Percentiles rank a stretch among this genome's conserved stretches.
Evolutionary conservation across 2,888 invertebrate species (phyloP).

Genomic region (Dynastes maya): DNA sequence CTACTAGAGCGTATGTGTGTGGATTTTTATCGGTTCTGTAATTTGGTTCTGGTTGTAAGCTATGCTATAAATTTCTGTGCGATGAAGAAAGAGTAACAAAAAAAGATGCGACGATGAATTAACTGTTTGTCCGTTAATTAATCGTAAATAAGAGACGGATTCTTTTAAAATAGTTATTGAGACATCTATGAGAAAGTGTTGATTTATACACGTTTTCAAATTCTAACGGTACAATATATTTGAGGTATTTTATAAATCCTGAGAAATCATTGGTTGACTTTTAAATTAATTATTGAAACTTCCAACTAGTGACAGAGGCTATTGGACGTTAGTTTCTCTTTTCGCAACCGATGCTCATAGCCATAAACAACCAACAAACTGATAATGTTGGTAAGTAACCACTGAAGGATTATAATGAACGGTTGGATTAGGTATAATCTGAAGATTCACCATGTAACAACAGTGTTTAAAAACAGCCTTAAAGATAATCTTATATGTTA

Average conservation of each 20-base stretch:
- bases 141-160: slow-evolving; percentile 48
- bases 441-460: no score
- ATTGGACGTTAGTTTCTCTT: slow-evolving; percentile 3
- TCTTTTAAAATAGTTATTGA: slow-evolving; percentile 14
- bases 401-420: no score
- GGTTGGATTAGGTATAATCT: no score
- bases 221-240: slow-evolving; percentile 25
- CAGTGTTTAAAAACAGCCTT: no score
- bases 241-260: slow-evolving; percentile 3
- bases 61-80: slow-evolving; percentile 14
- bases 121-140: slow-evolving; percentile 49
- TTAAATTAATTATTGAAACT: background rate
- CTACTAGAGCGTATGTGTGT: slow-evolving; percentile 35
- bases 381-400: no score
- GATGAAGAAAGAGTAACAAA: slow-evolving; percentile 31
- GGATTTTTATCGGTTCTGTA: slow-evolving; percentile 39
- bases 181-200: slow-evolving; percentile 37
- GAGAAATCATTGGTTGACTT: background rate
- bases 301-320: no score
- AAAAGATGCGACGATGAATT: slow-evolving; percentile 28
- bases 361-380: no score
- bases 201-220: slow-evolving; percentile 38
- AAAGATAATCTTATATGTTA: no score
- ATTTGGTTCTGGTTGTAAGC: slow-evolving; percentile 17
- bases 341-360: background rate